Evolutionary conservation across 2,888 invertebrate species (phyloP), one percentile per base, ranked within the genome.

Genomic region (Drosophila monieri): DNA sequence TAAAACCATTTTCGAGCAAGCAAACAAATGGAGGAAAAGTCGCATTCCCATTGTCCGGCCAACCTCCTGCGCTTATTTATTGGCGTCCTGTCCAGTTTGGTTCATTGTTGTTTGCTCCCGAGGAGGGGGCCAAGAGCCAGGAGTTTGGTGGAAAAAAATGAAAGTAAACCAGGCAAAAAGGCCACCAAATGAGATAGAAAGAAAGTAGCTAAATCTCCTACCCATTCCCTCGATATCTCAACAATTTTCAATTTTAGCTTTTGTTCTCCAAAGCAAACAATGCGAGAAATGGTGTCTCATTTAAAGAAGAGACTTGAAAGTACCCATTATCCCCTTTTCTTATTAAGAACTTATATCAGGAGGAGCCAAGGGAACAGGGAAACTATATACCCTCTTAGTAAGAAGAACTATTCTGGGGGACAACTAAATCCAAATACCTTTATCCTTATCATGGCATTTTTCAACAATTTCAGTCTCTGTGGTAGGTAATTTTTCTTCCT

Each of bases 241-340:
- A 81, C 85, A 81, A 79, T 87, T 84, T 84, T 84, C 85, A 84
- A 84, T 85, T 84, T 87, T 76, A 78, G 83, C 85, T 85, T 84
- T 84, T 84, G 84, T 87, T 81, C 80, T 73, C 53, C 25, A 48
- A 64, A 67, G 75, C 74, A 84, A 64, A 61, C 53, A 60, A 58
- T 44, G 39, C 41, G 59, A 32, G 66, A 69, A 59, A 76, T 32
- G 32, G 32, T 32, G n/a, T n/a, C 32, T 12, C 32, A 32, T 5
- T 32, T 32, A 12, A n/a, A 32, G n/a, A n/a, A 35, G 14, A 35
- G n/a, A 35, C 35, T 14, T n/a, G 2, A 35, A 14, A 35, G 14
- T 35, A 15, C 47, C 39, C 8, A 8, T 25, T 39, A 43, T 1
- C 14, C 8, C 10, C 21, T 23, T 46, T 21, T 15, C 25, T 1